A percentile compares a stretch with the other conserved stretches of the same genome.
phyloP scores from a whole-genome alignment of 2,888 invertebrate genomes.

The Clepsis dumicolana region DNA sequence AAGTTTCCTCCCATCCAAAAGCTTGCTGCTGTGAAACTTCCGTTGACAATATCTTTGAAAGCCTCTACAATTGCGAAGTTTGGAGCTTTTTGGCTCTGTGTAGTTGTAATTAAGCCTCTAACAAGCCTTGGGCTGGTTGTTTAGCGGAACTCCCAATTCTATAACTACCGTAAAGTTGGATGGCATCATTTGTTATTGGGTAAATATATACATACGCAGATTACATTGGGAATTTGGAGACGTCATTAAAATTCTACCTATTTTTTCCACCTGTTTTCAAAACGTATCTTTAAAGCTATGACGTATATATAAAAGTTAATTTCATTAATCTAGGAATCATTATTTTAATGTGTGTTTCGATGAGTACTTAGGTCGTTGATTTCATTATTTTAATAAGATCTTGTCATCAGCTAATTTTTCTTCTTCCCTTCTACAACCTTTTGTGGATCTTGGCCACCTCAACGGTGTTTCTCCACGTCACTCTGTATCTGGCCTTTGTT shows the following conservation, averaged over 20 bases:
- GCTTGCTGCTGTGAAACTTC: constrained; percentile 36
- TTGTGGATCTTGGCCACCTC: no score
- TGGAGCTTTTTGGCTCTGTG: constrained; percentile 39
- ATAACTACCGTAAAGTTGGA: constrained; percentile 10
- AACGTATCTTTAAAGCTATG: no score
- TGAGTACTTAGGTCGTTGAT: no score
- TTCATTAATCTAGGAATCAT: no score
- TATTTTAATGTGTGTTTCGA: no score
- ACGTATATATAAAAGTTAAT: no score
- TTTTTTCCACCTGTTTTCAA: background rate
- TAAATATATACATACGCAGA: background rate
- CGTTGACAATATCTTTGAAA: constrained; percentile 44
- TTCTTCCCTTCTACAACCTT: no score
- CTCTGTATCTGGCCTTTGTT: no score
- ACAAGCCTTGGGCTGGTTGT: constrained; percentile 30
- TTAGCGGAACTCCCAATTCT: constrained; percentile 31
- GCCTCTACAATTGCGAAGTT: constrained; percentile 42
- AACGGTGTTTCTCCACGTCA: no score
- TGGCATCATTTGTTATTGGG: background rate
- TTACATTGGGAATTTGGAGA: background rate
- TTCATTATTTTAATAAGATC: no score
- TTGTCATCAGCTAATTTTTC: no score
- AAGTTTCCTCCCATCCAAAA: constrained; percentile 21
- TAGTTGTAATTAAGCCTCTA: constrained; percentile 43
- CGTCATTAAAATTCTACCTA: background rate